Evolutionary conservation across 2,888 invertebrate species (phyloP).

Genomic region (Polylopha cassiicola): DNA sequence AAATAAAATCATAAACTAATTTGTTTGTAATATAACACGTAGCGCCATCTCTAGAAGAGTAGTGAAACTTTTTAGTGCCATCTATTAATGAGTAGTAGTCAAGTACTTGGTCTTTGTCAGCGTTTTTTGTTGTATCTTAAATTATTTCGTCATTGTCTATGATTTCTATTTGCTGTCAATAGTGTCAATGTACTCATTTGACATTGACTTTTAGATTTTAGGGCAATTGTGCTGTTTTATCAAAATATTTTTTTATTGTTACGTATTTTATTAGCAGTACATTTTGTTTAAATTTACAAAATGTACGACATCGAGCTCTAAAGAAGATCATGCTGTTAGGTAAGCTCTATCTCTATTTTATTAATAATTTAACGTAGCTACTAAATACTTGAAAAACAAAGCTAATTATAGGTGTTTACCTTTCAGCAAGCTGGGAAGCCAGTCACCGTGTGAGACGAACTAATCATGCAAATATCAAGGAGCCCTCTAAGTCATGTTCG

Average conservation of each 20-base stretch:
- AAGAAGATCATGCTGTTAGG: no score
- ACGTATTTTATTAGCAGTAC: no score
- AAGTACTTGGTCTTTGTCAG: neutral
- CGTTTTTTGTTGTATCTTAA: constrained; percentile 4
- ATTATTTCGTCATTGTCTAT: neutral
- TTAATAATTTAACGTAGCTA: neutral
- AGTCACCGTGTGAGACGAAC: constrained; percentile 28
- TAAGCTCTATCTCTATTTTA: neutral
- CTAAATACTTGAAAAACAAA: constrained; percentile 4
- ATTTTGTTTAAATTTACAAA: no score
- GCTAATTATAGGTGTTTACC: constrained; percentile 22
- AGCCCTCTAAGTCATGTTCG: constrained; percentile 33
- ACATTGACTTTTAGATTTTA: no score
- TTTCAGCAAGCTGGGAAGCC: constrained; percentile 25
- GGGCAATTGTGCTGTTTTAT: no score
- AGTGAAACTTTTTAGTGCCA: neutral
- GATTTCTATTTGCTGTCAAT: neutral
- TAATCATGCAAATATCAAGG: constrained; percentile 36
- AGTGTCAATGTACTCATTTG: constrained; percentile 2
- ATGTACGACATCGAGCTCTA: no score
- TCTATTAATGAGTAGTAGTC: constrained; percentile 6
- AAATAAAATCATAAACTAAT: no score
- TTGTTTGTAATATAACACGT: neutral
- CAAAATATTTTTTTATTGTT: neutral
- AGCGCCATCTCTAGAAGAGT: neutral